A percentile compares a stretch with the other conserved stretches of the same genome.
These are phyloP conservation scores for Piezodorus guildinii DNA, from an alignment of 1,140 invertebrate species.

Conservation along the genomic window DNA sequence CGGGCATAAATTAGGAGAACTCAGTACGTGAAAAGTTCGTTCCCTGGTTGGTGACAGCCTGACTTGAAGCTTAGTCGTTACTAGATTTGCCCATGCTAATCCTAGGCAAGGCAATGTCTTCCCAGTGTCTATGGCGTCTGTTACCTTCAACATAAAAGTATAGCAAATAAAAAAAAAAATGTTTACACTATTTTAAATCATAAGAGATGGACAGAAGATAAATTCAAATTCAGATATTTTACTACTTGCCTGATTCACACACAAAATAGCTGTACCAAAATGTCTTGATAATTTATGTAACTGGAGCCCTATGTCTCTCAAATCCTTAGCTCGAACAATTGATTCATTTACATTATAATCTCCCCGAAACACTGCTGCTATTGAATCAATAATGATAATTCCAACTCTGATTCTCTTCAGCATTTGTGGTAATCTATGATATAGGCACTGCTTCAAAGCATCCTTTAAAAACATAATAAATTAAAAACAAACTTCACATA, in stretches of 20 bases:
- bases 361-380: constrained; percentile 55
- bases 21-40: constrained; percentile 18
- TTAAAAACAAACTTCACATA: too few species aligned
- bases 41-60: neutral
- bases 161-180: too few species aligned
- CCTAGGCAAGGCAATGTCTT: constrained; percentile 43
- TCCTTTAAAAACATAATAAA: constrained; percentile 37
- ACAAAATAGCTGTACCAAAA: constrained; percentile 47
- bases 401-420: constrained; percentile 36
- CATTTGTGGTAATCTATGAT: constrained; percentile 38
- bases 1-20: constrained; percentile 19
- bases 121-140: constrained; percentile 31
- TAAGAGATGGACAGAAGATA: too few species aligned
- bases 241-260: constrained; percentile 56
- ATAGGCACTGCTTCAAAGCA: constrained; percentile 44
- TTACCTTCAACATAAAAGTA: constrained; percentile 30
- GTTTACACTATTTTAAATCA: too few species aligned
- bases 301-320: constrained; percentile 43
- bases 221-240: too few species aligned
- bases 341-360: constrained; percentile 33
- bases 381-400: constrained; percentile 60
- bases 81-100: constrained; percentile 53
- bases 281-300: constrained; percentile 44
- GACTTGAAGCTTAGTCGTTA: constrained; percentile 50
- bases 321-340: constrained; percentile 40